Percentiles rank a stretch among this genome's conserved stretches.
Evolutionary conservation across 2,113 vertebrate genomes (phyloP).

Genomic region (Rhinolophus ferrumequinum): DNA sequence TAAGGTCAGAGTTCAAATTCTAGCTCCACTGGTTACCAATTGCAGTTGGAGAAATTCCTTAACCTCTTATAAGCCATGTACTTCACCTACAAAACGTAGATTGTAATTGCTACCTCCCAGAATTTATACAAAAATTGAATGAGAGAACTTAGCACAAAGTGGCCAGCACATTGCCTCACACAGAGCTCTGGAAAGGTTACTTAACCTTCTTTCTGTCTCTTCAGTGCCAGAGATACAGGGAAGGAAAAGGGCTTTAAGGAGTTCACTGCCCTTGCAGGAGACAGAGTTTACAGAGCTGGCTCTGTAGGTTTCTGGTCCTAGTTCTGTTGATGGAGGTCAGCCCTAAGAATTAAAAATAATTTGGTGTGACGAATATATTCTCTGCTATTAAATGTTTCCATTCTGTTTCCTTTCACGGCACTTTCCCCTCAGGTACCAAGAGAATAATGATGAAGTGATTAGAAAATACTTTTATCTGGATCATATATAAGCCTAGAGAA

Average conservation of each 20-base stretch:
- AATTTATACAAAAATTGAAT: background rate
- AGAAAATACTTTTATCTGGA: conserved; percentile 43
- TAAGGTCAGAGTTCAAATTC: conserved; percentile 61
- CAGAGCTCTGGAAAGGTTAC: background rate
- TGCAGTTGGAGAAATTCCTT: conserved; percentile 26
- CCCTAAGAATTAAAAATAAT: conserved; percentile 45
- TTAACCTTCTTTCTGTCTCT: background rate
- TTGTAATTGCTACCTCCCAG: conserved; percentile 27
- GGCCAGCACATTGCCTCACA: background rate
- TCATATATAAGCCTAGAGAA: conserved; percentile 50
- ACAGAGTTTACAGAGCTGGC: background rate
- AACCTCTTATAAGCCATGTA: background rate
- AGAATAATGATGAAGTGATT: conserved; percentile 52
- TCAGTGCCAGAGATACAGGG: background rate
- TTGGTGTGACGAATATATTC: conserved; percentile 32
- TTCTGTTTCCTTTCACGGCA: conserved; percentile 42
- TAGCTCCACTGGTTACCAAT: conserved; percentile 30
- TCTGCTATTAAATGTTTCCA: conserved; percentile 52
- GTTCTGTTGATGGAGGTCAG: conserved; percentile 34
- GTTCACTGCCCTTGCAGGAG: background rate
- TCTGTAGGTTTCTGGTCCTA: conserved; percentile 26
- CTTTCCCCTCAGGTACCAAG: background rate
- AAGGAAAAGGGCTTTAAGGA: background rate
- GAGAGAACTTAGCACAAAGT: background rate
- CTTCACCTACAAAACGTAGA: conserved; percentile 59